Conservation (phyloP, 2,113 vertebrate species). For the Connochaetes taurinus region DNA sequence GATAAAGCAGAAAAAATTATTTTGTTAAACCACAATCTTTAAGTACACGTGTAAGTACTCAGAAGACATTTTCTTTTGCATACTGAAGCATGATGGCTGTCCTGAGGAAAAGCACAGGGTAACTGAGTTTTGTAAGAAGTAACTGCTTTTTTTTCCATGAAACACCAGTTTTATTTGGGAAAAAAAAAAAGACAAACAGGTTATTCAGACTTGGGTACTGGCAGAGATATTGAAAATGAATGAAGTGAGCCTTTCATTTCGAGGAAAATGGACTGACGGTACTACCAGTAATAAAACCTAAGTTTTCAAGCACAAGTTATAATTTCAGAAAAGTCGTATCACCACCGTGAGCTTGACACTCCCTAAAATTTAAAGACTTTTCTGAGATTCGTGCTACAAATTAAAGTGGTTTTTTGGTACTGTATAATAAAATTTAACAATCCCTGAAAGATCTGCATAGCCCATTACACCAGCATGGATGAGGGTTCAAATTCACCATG, state of each 20-base stretch:
- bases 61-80: neutral
- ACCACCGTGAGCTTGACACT: neutral
- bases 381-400: neutral
- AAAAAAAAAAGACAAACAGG: neutral
- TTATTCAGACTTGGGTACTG: neutral
- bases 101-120: neutral
- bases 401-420: neutral
- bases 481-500: neutral
- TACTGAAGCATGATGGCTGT: fast-evolving
- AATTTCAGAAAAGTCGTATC: neutral
- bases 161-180: neutral
- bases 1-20: neutral
- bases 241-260: neutral
- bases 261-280: neutral
- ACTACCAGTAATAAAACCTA: constrained; percentile 14
- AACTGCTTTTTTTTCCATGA: neutral
- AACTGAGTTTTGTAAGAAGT: neutral
- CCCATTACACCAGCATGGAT: neutral
- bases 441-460: neutral
- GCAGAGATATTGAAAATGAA: constrained; percentile 1
- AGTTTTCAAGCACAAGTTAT: neutral
- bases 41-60: neutral
- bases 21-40: neutral
- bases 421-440: neutral
- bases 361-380: neutral